phyloP scores from a whole-genome alignment of 2,888 invertebrate genomes.

The Seira musarum region DNA sequence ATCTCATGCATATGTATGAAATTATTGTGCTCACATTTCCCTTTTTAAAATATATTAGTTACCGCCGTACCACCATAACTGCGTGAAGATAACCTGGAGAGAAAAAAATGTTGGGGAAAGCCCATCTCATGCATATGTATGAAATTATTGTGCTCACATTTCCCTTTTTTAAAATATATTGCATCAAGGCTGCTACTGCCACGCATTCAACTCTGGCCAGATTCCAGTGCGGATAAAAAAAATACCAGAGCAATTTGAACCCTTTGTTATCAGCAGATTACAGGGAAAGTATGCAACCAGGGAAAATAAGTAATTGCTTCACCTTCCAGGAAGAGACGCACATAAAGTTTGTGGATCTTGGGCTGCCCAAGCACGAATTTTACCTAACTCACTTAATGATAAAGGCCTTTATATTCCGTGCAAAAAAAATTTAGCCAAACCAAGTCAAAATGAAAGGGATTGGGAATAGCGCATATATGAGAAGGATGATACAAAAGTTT shows the following conservation, averaged over 20 bases:
- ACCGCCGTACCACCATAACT: background rate
- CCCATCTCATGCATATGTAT: slow-evolving; percentile 61
- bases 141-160: slow-evolving; percentile 54
- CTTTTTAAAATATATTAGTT: slow-evolving; percentile 54
- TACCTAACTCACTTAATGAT: background rate
- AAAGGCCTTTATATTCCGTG: background rate
- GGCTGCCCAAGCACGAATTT: background rate
- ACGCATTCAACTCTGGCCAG: slow-evolving; percentile 30
- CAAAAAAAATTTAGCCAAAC: background rate
- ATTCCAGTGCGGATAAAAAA: background rate
- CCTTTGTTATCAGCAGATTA: slow-evolving; percentile 2
- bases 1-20: slow-evolving; percentile 61
- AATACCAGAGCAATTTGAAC: background rate
- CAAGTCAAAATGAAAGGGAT: background rate
- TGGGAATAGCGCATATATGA: background rate
- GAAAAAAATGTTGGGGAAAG: slow-evolving; percentile 51
- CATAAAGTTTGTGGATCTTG: background rate
- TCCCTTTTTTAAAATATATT: slow-evolving; percentile 60
- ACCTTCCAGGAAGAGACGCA: slow-evolving; percentile 34
- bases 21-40: slow-evolving; percentile 53
- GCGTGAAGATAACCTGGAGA: slow-evolving; percentile 18
- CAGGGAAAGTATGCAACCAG: background rate
- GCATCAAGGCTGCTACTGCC: slow-evolving; percentile 26
- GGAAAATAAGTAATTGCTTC: slow-evolving; percentile 50
- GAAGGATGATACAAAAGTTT: background rate